A percentile compares a stretch with the other conserved stretches of the same genome.
phyloP scores from a whole-genome alignment of 2,797 vertebrate species.

The Harpagifer antarcticus region DNA sequence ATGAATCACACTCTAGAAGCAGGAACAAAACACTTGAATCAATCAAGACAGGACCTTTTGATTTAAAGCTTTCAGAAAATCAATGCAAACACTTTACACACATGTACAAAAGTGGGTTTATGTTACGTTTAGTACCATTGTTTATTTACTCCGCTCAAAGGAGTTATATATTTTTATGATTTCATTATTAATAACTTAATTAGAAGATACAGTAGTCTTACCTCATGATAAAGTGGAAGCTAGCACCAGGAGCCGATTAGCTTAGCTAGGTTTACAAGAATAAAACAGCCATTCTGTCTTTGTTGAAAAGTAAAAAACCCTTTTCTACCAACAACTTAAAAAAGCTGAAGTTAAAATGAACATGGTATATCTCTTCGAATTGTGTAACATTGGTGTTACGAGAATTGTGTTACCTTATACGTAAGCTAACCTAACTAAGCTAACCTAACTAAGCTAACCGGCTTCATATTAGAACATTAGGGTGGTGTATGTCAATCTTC shows the following conservation, averaged over 20 bases:
- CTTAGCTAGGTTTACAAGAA: neutral
- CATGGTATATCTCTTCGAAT: neutral
- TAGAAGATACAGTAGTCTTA: no score
- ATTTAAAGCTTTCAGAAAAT: neutral
- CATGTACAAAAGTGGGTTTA: neutral
- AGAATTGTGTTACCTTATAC: neutral
- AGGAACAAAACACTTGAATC: neutral
- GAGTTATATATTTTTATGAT: neutral
- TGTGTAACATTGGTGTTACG: no score
- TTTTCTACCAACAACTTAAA: neutral
- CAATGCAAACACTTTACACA: neutral
- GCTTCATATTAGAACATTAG: neutral
- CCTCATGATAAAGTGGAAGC: neutral
- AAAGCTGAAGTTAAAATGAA: neutral
- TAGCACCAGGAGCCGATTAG: neutral
- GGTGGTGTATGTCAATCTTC: neutral
- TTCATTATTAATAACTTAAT: no score
- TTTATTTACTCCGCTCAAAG: neutral
- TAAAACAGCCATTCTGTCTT: neutral
- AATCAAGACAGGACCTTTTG: neutral
- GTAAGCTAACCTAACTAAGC: neutral
- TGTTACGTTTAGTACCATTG: neutral
- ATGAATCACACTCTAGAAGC: neutral
- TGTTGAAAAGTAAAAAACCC: neutral
- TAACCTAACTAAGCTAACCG: neutral